phyloP scores from a whole-genome alignment of 2,113 vertebrate species.

The Ctenodactylus gundi region DNA sequence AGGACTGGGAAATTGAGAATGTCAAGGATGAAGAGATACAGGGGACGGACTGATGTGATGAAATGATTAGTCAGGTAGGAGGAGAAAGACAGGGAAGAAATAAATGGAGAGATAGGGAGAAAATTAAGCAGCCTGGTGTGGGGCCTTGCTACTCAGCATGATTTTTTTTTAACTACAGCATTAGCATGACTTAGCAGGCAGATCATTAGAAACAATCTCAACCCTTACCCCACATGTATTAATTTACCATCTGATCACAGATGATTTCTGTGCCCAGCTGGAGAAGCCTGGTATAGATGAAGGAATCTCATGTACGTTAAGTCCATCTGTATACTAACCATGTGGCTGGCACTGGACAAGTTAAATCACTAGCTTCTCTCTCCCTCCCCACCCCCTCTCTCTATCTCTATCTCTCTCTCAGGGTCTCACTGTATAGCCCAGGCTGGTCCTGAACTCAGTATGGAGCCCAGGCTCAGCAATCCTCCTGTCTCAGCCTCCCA shows the following conservation, averaged over 20 bases:
- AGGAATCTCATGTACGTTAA: neutral
- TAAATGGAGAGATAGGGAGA: neutral
- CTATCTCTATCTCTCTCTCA: no score
- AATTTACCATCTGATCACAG: neutral
- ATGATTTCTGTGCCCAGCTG: neutral
- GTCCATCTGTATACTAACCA: neutral
- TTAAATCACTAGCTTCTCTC: neutral
- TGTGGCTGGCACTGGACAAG: conserved; percentile 28
- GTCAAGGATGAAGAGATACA: neutral
- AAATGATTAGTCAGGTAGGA: neutral
- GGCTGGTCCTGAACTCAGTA: no score
- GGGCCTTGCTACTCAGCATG: neutral
- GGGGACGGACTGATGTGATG: neutral
- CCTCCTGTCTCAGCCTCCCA: no score
- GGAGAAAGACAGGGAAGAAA: neutral
- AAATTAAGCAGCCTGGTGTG: neutral
- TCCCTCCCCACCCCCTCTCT: no score
- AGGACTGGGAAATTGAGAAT: neutral
- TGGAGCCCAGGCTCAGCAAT: no score
- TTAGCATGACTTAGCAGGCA: neutral
- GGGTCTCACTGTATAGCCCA: no score
- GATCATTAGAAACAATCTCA: conserved; percentile 31
- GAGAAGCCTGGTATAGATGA: neutral
- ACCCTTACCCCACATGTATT: neutral
- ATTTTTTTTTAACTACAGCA: neutral